Percentiles rank a stretch among this genome's conserved stretches.
These are phyloP conservation scores for Emmelina monodactyla DNA, from an alignment of 2,888 invertebrate species.

Conservation along the genomic window DNA sequence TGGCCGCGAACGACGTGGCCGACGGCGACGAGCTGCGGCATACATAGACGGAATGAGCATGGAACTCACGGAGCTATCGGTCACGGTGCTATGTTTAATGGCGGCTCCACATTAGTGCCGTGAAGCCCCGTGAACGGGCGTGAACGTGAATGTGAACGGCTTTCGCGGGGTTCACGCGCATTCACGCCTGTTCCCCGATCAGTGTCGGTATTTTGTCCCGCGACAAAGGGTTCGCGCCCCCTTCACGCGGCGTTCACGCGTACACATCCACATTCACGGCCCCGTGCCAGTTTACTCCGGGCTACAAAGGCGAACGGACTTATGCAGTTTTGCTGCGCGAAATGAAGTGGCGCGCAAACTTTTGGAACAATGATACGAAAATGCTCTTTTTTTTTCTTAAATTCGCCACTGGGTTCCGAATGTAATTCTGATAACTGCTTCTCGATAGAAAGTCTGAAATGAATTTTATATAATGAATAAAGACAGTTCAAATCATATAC, in stretches of 20 bases:
- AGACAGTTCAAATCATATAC: background rate
- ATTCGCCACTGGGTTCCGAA: constrained; percentile 10
- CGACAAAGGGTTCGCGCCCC: constrained; percentile 5
- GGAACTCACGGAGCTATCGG: background rate
- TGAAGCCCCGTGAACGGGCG: constrained; percentile 12
- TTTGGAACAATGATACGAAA: constrained; percentile 12
- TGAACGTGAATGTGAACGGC: too few species aligned
- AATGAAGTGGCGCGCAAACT: too few species aligned
- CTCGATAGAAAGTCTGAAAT: constrained; percentile 2
- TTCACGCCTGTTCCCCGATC: constrained; percentile 6
- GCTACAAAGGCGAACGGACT: too few species aligned
- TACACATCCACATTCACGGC: constrained; percentile 4
- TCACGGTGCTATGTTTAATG: too few species aligned
- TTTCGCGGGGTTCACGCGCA: constrained; percentile 4
- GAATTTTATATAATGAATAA: too few species aligned
- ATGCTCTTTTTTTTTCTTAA: constrained; percentile 10
- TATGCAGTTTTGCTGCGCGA: too few species aligned
- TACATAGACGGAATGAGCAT: too few species aligned
- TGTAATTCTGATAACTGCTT: constrained; percentile 10
- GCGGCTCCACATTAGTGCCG: constrained; percentile 12
- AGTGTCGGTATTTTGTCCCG: constrained; percentile 2
- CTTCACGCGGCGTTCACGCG: constrained; percentile 4
- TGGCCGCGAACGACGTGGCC: constrained; percentile 85
- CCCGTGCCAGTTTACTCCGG: constrained; percentile 9
- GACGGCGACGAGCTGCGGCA: too few species aligned